phyloP scores from a whole-genome alignment of 2,888 invertebrate genomes.

The Dendrolimus pini region DNA sequence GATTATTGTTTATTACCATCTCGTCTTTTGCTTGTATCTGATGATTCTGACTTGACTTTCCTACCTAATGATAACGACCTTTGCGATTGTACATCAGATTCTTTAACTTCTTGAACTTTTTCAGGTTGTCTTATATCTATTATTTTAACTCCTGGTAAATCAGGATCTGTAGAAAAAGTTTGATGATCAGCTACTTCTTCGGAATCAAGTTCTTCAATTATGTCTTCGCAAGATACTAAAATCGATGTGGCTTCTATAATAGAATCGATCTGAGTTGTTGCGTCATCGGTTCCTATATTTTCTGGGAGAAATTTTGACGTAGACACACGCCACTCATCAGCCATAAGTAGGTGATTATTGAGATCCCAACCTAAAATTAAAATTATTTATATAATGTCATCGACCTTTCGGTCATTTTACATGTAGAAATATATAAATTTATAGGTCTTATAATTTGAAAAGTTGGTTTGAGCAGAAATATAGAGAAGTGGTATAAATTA shows the following conservation, averaged over 20 bases:
- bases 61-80: too few relatives aligned
- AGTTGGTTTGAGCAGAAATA: too few relatives aligned
- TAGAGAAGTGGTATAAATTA: too few relatives aligned
- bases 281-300: constrained; percentile 10
- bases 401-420: too few relatives aligned
- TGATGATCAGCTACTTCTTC: background rate
- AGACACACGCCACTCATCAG: constrained; percentile 75
- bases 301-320: constrained; percentile 8
- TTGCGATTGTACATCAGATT: background rate
- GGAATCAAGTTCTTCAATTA: background rate
- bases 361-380: constrained; percentile 75
- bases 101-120: background rate
- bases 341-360: constrained; percentile 72
- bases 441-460: too few relatives aligned
- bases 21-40: background rate
- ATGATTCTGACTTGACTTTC: background rate
- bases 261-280: constrained; percentile 13
- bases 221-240: background rate
- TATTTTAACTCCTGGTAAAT: background rate
- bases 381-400: constrained; percentile 4
- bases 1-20: background rate
- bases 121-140: background rate
- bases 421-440: too few relatives aligned
- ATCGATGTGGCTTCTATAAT: constrained; percentile 6
- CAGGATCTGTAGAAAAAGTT: background rate